These are phyloP conservation scores for Podarcis muralis DNA, from an alignment of 2,113 vertebrate species.

Conservation along the genomic window DNA sequence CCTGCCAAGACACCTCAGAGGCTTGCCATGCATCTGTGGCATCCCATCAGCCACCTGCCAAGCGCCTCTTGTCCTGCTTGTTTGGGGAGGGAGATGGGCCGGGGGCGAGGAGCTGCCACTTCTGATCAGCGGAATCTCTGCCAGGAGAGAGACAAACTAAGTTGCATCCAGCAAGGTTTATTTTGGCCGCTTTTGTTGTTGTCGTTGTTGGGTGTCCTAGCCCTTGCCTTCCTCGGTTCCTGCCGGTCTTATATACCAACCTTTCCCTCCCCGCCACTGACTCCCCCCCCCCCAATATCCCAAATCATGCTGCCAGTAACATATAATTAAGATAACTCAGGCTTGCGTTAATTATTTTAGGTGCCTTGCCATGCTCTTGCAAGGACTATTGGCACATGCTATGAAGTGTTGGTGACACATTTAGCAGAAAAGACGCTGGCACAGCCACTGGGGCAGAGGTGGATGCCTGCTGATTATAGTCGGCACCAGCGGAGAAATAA, in stretches of 20 bases:
- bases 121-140: not conserved
- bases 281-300: no score
- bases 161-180: not conserved
- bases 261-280: not conserved
- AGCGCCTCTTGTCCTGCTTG: not conserved
- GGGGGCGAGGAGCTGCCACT: not conserved
- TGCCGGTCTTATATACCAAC: not conserved
- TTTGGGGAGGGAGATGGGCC: not conserved
- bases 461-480: not conserved
- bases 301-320: not conserved
- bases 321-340: not conserved
- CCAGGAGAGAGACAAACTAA: not conserved
- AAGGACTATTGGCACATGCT: not conserved
- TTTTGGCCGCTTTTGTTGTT: not conserved
- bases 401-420: not conserved
- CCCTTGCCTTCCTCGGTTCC: not conserved
- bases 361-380: not conserved
- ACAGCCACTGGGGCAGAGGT: not conserved
- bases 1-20: not conserved
- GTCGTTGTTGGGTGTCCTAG: not conserved
- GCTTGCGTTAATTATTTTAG: not conserved
- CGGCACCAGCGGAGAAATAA: not conserved
- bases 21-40: not conserved
- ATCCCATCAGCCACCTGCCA: not conserved
- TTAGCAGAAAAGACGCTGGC: not conserved